Conservation (phyloP, 2,888 invertebrate species). For the Hydrotaea diabolus region DNA sequence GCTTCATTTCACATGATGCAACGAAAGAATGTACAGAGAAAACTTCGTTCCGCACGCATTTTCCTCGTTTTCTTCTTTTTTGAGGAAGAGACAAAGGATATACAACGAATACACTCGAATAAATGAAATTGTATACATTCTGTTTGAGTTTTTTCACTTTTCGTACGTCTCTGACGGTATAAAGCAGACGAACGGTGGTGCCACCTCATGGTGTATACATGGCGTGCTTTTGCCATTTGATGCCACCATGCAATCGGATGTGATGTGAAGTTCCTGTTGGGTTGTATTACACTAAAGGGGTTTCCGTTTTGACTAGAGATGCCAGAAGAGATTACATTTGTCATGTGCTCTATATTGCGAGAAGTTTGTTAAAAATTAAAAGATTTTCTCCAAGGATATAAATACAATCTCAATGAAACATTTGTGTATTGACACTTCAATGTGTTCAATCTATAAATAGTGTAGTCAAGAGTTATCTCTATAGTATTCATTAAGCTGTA, state of each 20-base stretch:
- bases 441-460: too few relatives aligned
- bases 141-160: not conserved
- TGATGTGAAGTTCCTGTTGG: slow-evolving; percentile 64
- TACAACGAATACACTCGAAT: not conserved
- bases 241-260: slow-evolving; percentile 58
- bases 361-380: too few relatives aligned
- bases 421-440: too few relatives aligned
- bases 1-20: not conserved
- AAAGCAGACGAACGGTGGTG: not conserved
- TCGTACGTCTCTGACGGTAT: not conserved
- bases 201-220: not conserved
- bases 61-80: not conserved
- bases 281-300: slow-evolving; percentile 48
- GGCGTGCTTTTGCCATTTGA: not conserved
- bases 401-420: too few relatives aligned
- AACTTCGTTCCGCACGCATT: not conserved
- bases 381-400: too few relatives aligned
- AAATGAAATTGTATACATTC: slow-evolving; percentile 2
- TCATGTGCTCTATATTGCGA: too few relatives aligned
- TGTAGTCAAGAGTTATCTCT: too few relatives aligned
- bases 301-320: slow-evolving; percentile 35
- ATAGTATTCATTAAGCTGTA: too few relatives aligned
- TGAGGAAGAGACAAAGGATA: not conserved
- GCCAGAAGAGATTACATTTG: too few relatives aligned
- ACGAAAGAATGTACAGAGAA: not conserved